Conservation (phyloP, 2,888 invertebrate species). For the Taphrorychus bicolor region DNA sequence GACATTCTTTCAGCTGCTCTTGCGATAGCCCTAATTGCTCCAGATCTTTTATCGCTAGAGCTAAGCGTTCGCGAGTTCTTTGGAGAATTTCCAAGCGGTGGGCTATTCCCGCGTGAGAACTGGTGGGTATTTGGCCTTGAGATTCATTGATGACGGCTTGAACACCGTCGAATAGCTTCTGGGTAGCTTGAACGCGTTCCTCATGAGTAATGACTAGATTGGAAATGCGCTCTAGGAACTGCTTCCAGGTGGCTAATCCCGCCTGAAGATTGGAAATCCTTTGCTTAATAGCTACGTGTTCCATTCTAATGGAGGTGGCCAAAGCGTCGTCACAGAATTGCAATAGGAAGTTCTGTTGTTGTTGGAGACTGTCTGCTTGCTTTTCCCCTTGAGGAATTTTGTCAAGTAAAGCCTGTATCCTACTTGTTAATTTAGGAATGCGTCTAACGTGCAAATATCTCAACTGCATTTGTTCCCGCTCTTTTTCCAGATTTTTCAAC, state of each 20-base stretch:
- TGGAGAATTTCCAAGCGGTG: constrained; percentile 70
- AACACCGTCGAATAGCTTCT: constrained; percentile 69
- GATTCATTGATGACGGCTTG: constrained; percentile 68
- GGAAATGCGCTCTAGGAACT: constrained; percentile 73
- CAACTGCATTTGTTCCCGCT: constrained; percentile 77
- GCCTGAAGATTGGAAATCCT: constrained; percentile 81
- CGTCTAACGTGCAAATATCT: constrained; percentile 81
- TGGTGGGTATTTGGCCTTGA: constrained; percentile 63
- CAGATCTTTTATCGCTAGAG: constrained; percentile 67
- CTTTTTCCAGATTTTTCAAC: constrained; percentile 81
- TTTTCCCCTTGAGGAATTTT: constrained; percentile 72
- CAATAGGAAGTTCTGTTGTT: constrained; percentile 71
- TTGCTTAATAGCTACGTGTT: constrained; percentile 78
- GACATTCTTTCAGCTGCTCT: constrained; percentile 83
- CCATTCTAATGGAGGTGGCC: constrained; percentile 81
- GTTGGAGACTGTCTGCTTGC: constrained; percentile 68
- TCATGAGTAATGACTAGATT: constrained; percentile 71
- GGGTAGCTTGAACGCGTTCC: constrained; percentile 66
- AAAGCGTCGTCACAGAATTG: constrained; percentile 78
- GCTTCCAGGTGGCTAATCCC: constrained; percentile 81
- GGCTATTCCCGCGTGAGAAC: constrained; percentile 70
- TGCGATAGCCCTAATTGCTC: constrained; percentile 77
- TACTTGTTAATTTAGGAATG: constrained; percentile 72
- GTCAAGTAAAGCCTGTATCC: constrained; percentile 73
- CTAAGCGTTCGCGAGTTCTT: constrained; percentile 67